Evolutionary conservation across 2,113 vertebrate species (phyloP), one percentile per base, ranked within the genome.

Genomic region (Crotophaga sulcirostris): DNA sequence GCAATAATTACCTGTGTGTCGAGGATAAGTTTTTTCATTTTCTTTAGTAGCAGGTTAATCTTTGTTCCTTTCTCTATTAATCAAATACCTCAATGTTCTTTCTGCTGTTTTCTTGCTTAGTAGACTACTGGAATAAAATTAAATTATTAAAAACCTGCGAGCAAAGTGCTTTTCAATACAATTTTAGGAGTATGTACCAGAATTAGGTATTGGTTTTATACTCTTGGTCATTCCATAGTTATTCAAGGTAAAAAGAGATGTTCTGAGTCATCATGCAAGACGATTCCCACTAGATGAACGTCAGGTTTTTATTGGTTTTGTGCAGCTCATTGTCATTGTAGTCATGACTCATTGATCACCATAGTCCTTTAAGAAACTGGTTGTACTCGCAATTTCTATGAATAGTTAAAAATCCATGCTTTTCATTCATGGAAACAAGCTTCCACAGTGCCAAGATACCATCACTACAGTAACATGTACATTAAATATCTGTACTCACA

Each of bases 1-100:
- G 68, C 79, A 78, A 38, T 86, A 69, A 89, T 89, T 76, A 70
- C 62, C 38, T 73, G 3, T 44, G 15, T 69, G 16, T 85, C 74
- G 29, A 74, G 42, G n/a, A 79, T 52, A 81, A 95, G 66, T 86
- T 36, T 69, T 94, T 94, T 86, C 2, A 60, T 95, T 96, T 93
- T 76, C 67, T 94, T 87, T 28, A 51, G 33, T 44, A 62, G 40
- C 45, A 56, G 11, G 74, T 90, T 94, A 79, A 84, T 95, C 38
- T 92, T 84, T 82, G 21, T 69, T 96, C 25, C 34, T 55, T 90
- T 85, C n/a, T 52, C 24, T 82, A n/a, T 29, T 92, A 59, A 83
- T 82, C 23, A 28, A 74, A 87, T 95, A 56, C 21, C 11, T 44
- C 31, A 60, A 3, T 73, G 56, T 90, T 91, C 15, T 80, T 70